These are phyloP conservation scores for Samia ricini DNA, from an alignment of 1,140 invertebrate species.

Conservation along the genomic window DNA sequence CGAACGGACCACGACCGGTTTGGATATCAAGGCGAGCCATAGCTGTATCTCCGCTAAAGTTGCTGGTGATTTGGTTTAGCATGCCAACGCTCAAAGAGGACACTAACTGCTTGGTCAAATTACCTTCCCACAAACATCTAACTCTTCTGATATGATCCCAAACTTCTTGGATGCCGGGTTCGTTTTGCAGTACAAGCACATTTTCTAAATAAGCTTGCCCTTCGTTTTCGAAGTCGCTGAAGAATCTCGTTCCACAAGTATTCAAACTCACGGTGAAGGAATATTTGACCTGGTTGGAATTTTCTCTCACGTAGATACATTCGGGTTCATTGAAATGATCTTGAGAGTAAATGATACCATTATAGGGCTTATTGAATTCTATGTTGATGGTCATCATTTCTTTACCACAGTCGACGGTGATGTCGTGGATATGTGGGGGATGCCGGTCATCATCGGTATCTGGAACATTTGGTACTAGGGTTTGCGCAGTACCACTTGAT, in stretches of 20 bases:
- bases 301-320: conserved; percentile 85
- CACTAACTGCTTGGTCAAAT: conserved; percentile 85
- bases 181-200: conserved; percentile 88
- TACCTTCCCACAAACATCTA: conserved; percentile 90
- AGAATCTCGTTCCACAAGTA: conserved; percentile 88
- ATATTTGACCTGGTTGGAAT: conserved; percentile 83
- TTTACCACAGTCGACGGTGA: conserved; percentile 88
- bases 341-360: conserved; percentile 91
- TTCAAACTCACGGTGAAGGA: conserved; percentile 88
- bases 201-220: conserved; percentile 90
- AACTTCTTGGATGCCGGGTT: conserved; percentile 88
- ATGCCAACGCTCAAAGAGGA: conserved; percentile 88
- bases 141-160: conserved; percentile 89
- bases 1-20: conserved; percentile 87
- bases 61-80: conserved; percentile 88
- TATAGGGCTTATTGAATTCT: conserved; percentile 86
- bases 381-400: conserved; percentile 90
- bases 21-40: conserved; percentile 89
- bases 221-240: conserved; percentile 86
- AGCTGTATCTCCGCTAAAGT: conserved; percentile 90
- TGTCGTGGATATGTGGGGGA: conserved; percentile 86
- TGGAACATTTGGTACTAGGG: conserved; percentile 16
- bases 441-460: conserved; percentile 77
- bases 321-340: conserved; percentile 84
- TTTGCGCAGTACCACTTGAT: conserved; percentile 16